Percentiles rank a stretch among this genome's conserved stretches.
Evolutionary conservation across 1,140 invertebrate species (phyloP).

Genomic region (Tetranychus urticae): DNA sequence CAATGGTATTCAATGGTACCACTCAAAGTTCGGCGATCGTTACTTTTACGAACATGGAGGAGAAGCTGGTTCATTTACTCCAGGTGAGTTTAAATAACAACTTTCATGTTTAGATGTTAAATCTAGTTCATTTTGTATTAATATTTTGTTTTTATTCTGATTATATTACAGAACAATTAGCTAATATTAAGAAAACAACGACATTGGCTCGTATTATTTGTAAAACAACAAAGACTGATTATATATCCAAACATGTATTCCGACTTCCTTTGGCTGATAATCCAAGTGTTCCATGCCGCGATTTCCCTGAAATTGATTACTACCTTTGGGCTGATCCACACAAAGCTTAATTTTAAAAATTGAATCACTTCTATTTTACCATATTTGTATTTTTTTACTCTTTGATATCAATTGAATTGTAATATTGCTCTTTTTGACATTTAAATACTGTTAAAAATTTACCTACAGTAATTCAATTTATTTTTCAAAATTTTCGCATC

Average conservation of each 20-base stretch:
- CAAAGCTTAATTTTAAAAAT: no score
- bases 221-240: background rate
- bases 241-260: background rate
- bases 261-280: background rate
- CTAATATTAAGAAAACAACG: background rate
- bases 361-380: no score
- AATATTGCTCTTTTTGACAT: no score
- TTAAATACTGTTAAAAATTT: no score
- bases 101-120: background rate
- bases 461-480: no score
- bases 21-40: conserved; percentile 37
- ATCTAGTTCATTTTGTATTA: background rate
- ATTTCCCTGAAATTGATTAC: background rate
- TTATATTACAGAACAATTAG: background rate
- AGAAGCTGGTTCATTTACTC: conserved; percentile 18
- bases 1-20: conserved; percentile 75
- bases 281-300: background rate
- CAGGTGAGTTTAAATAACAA: background rate
- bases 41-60: conserved; percentile 23
- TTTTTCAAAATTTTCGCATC: no score
- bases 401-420: no score
- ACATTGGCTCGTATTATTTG: background rate
- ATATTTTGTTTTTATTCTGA: background rate
- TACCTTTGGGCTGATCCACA: background rate
- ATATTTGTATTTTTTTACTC: no score